These are phyloP conservation scores for Gymnoscopelus braueri DNA, from an alignment of 2,797 vertebrate species.

Conservation along the genomic window DNA sequence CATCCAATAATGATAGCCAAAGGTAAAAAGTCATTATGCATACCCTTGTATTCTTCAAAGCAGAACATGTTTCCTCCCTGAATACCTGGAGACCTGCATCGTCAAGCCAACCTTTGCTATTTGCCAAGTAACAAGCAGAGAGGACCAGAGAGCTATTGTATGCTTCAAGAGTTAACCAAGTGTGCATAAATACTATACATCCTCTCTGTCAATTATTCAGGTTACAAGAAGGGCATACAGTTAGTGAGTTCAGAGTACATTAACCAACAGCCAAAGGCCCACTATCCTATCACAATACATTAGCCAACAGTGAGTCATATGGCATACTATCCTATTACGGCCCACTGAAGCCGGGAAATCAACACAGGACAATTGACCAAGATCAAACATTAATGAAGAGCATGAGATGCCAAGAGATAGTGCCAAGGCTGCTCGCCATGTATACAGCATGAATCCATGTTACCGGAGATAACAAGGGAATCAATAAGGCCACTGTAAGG, in stretches of 20 bases:
- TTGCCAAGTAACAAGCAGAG: constrained; percentile 29
- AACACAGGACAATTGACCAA: constrained; percentile 24
- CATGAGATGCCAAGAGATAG: constrained; percentile 2
- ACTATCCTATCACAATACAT: no score
- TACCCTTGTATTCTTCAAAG: background rate
- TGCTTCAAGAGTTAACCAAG: constrained; percentile 32
- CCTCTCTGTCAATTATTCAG: constrained; percentile 26
- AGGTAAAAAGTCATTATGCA: constrained; percentile 1
- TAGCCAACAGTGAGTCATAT: background rate
- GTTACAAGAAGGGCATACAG: background rate
- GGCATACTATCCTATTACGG: background rate
- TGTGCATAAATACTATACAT: constrained; percentile 21
- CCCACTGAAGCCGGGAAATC: background rate
- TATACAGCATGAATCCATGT: constrained; percentile 36
- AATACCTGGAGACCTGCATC: background rate
- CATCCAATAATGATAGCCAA: constrained; percentile 6
- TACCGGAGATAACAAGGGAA: constrained; percentile 18
- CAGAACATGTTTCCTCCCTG: background rate
- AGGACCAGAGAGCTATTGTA: constrained; percentile 14
- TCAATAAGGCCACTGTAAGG: background rate
- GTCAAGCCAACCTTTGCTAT: constrained; percentile 4
- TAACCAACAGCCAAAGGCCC: background rate
- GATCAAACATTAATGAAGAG: constrained; percentile 29
- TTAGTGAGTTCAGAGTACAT: no score
- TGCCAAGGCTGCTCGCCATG: constrained; percentile 38